These are phyloP conservation scores for Pangasianodon gigas DNA, from an alignment of 2,113 vertebrate genomes.

Conservation along the genomic window DNA sequence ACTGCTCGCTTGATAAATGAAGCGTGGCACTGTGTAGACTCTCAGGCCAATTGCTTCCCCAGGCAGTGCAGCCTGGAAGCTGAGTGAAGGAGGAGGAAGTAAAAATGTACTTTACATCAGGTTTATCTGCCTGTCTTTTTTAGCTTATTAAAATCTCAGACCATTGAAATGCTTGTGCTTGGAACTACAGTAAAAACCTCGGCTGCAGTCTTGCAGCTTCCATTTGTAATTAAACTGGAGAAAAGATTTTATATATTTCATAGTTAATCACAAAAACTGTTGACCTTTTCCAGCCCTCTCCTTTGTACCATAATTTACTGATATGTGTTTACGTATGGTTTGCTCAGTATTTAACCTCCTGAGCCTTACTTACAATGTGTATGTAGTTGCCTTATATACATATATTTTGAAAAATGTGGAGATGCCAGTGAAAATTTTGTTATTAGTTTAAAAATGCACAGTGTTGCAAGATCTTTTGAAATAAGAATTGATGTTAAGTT, in stretches of 20 bases:
- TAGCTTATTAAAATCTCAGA: constrained; percentile 35
- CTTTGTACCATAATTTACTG: not conserved
- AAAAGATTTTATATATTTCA: not conserved
- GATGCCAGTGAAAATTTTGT: not conserved
- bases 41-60: constrained; percentile 40
- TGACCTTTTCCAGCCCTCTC: not conserved
- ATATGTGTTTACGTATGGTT: not conserved
- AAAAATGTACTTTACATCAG: constrained; percentile 14
- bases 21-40: constrained; percentile 45
- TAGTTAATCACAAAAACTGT: not conserved
- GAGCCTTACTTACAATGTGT: not conserved
- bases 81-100: constrained; percentile 19
- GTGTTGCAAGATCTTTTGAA: not conserved
- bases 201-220: not conserved
- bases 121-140: constrained; percentile 26
- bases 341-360: not conserved
- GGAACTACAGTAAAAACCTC: not conserved
- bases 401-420: not conserved
- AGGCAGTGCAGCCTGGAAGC: constrained; percentile 26
- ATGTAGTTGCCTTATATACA: not conserved
- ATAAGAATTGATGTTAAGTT: not conserved
- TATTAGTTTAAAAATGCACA: not conserved
- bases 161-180: not conserved
- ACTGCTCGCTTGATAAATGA: constrained; percentile 45
- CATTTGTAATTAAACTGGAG: not conserved